phyloP scores from a whole-genome alignment of 2,113 vertebrate genomes.

The Puffinus mauretanicus region DNA sequence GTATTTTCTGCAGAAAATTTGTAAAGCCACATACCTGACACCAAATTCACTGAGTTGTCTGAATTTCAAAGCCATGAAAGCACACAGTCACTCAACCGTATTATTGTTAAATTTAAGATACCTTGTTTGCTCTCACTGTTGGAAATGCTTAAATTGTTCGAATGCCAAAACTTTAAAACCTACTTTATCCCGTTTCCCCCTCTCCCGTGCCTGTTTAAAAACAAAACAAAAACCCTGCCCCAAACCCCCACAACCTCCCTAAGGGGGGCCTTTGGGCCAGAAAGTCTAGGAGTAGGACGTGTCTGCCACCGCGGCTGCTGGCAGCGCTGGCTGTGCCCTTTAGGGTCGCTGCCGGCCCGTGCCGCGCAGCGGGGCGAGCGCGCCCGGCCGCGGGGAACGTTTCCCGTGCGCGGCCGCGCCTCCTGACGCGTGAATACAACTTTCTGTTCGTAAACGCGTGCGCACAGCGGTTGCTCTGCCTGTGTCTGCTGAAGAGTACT shows the following conservation, averaged over 20 bases:
- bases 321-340: not conserved
- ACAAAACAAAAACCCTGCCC: too few species aligned
- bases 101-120: not conserved
- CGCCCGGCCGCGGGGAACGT: too few species aligned
- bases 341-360: too few species aligned
- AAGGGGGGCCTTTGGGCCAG: not conserved
- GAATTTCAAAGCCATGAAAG: not conserved
- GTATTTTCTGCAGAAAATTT: not conserved
- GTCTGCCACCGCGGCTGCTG: accelerated
- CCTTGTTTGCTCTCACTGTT: accelerated
- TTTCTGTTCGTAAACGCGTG: too few species aligned
- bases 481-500: accelerated
- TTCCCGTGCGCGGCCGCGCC: not conserved
- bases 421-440: too few species aligned
- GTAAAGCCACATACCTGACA: not conserved
- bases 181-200: not conserved
- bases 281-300: accelerated
- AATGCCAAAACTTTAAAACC: not conserved
- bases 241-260: not conserved
- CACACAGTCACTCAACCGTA: accelerated
- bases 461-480: not conserved
- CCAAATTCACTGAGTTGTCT: accelerated
- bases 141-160: accelerated
- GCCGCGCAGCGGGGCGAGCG: too few species aligned
- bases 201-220: not conserved